These are phyloP conservation scores for Butorides virescens DNA, from an alignment of 2,113 vertebrate genomes.

Conservation along the genomic window DNA sequence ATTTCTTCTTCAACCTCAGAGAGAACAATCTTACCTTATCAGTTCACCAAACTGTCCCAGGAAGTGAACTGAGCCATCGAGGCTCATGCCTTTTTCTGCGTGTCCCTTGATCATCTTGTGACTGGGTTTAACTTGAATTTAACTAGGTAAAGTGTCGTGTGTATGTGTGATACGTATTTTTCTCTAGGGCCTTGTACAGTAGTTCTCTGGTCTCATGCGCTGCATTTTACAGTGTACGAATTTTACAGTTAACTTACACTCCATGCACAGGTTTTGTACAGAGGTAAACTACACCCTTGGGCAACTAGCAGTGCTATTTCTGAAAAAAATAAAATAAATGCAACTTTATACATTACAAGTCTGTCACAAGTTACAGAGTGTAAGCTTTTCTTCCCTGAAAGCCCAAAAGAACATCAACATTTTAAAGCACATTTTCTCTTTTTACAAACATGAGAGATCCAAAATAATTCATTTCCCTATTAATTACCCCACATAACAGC, in stretches of 20 bases:
- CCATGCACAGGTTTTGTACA: neutral
- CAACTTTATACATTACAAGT: neutral
- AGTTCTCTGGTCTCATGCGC: neutral
- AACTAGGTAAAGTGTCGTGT: neutral
- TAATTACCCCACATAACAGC: neutral
- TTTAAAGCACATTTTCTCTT: neutral
- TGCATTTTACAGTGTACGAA: neutral
- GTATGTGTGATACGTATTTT: neutral
- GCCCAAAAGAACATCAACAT: neutral
- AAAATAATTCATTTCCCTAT: neutral
- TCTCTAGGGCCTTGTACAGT: neutral
- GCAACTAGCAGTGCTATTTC: neutral
- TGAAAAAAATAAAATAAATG: neutral
- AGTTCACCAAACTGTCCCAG: neutral
- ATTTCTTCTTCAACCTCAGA: neutral
- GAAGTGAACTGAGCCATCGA: neutral
- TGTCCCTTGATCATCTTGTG: neutral
- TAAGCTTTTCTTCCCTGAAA: neutral
- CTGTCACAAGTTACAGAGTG: neutral
- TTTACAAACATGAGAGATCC: neutral
- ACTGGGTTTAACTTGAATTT: neutral
- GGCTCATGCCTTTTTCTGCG: neutral
- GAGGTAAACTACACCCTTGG: neutral
- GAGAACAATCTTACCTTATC: neutral
- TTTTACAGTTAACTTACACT: slow-evolving; percentile 35